phyloP scores from a whole-genome alignment of 2,797 vertebrate species.

The Thripadectes ignobilis region DNA sequence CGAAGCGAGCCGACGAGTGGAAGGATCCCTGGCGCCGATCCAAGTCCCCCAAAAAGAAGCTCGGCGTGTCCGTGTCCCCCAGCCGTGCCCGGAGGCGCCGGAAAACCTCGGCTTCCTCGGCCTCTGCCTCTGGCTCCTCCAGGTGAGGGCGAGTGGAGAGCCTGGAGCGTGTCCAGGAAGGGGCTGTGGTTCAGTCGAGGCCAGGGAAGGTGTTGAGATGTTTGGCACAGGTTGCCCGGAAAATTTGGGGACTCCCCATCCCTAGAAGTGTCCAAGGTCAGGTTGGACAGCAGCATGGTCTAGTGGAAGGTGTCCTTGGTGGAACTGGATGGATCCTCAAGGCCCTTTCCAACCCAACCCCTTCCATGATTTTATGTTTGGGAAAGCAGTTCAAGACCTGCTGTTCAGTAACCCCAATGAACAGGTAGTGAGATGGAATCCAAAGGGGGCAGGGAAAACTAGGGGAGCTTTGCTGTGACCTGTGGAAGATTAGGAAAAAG shows the following conservation, averaged over 20 bases:
- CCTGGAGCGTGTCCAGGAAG: rapidly evolving
- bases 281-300: rapidly evolving
- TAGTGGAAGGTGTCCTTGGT: not conserved
- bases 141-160: slow-evolving; percentile 74
- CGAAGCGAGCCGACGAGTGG: slow-evolving; percentile 95
- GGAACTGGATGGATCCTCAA: not conserved
- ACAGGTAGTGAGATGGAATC: not conserved
- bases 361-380: rapidly evolving
- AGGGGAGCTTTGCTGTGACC: not conserved
- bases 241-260: not conserved
- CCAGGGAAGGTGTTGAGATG: not conserved
- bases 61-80: slow-evolving; percentile 84
- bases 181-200: rapidly evolving
- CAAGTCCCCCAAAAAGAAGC: slow-evolving; percentile 92
- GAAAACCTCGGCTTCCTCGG: slow-evolving; percentile 90
- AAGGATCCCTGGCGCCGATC: slow-evolving; percentile 98
- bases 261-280: not conserved
- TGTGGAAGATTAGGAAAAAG: not conserved
- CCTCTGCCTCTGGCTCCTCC: slow-evolving; percentile 92
- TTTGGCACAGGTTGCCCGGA: rapidly evolving
- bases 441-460: rapidly evolving
- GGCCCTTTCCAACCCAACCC: not conserved
- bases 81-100: slow-evolving; percentile 87
- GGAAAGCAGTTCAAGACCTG: not conserved
- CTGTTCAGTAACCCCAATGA: not conserved